phyloP scores from a whole-genome alignment of 2,888 invertebrate genomes.

The Drosophila neotestacea region DNA sequence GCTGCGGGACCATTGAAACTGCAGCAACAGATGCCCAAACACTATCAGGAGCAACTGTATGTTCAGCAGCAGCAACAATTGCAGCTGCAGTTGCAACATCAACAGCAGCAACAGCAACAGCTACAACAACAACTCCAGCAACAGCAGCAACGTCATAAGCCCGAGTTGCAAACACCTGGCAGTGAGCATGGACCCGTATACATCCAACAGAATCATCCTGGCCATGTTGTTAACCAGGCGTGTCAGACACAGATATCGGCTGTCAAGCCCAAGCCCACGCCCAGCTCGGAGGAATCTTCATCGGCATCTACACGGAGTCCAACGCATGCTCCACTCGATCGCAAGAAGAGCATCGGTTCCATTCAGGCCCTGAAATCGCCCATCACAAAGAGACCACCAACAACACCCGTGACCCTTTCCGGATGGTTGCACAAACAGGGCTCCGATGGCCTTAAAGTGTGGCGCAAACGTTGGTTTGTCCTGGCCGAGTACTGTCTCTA shows the following conservation, averaged over 20 bases:
- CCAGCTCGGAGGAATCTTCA: constrained; percentile 83
- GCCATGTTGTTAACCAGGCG: constrained; percentile 85
- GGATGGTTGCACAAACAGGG: constrained; percentile 97
- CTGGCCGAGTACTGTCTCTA: constrained; percentile 96
- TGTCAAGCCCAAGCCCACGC: constrained; percentile 81
- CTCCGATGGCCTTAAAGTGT: constrained; percentile 95
- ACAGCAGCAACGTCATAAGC: constrained; percentile 78
- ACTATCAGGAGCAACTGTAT: constrained; percentile 75
- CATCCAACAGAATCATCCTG: constrained; percentile 85
- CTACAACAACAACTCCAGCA: constrained; percentile 75
- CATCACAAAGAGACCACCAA: constrained; percentile 92
- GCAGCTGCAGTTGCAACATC: constrained; percentile 65
- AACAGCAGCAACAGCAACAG: constrained; percentile 66
- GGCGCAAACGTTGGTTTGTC: constrained; percentile 98
- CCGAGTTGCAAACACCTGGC: constrained; percentile 79
- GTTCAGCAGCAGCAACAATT: constrained; percentile 71
- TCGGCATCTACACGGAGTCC: constrained; percentile 80
- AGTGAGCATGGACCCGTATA: constrained; percentile 85
- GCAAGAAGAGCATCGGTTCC: constrained; percentile 86
- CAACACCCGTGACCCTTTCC: constrained; percentile 93
- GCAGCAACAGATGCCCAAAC: constrained; percentile 68
- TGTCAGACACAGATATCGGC: constrained; percentile 85
- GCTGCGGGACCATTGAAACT: constrained; percentile 83
- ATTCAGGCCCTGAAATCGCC: constrained; percentile 91
- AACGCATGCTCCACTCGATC: constrained; percentile 81